A percentile compares a stretch with the other conserved stretches of the same genome.
These are phyloP conservation scores for Cossypha niveicapilla DNA, from an alignment of 2,797 vertebrate species.

Conservation along the genomic window DNA sequence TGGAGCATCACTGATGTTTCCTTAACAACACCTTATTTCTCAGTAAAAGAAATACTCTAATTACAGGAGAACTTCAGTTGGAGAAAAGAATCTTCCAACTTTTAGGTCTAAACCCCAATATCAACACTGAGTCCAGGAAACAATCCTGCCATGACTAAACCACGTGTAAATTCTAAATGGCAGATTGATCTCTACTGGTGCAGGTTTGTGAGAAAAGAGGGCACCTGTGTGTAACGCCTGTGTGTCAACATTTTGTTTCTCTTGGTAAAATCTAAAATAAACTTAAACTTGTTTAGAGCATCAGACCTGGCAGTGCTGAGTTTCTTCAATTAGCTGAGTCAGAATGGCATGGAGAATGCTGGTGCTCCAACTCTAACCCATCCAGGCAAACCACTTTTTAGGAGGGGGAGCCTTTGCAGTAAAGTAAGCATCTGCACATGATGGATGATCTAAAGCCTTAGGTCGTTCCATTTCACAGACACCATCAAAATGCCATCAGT, in stretches of 20 bases:
- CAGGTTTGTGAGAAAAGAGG: background rate
- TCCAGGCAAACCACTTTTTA: background rate
- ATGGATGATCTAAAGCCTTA: slow-evolving; percentile 11
- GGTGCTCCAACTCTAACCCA: background rate
- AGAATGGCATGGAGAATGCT: background rate
- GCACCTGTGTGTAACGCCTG: rapidly evolving
- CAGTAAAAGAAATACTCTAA: background rate
- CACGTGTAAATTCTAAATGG: background rate
- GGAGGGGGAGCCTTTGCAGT: background rate
- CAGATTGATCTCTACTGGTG: background rate
- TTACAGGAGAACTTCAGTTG: background rate
- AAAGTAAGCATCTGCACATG: background rate
- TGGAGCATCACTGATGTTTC: background rate
- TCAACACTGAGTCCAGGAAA: background rate
- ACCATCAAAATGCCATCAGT: background rate
- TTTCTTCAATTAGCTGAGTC: background rate
- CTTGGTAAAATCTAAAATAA: background rate
- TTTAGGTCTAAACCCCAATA: background rate
- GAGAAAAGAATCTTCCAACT: background rate
- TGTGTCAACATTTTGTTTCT: background rate
- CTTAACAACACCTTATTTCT: background rate
- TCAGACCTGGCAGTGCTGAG: background rate
- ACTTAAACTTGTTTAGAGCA: background rate
- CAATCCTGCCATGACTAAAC: background rate
- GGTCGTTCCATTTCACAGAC: background rate